phyloP scores from a whole-genome alignment of 2,888 invertebrate genomes.

The Scaptomyza cyrtandrae region DNA sequence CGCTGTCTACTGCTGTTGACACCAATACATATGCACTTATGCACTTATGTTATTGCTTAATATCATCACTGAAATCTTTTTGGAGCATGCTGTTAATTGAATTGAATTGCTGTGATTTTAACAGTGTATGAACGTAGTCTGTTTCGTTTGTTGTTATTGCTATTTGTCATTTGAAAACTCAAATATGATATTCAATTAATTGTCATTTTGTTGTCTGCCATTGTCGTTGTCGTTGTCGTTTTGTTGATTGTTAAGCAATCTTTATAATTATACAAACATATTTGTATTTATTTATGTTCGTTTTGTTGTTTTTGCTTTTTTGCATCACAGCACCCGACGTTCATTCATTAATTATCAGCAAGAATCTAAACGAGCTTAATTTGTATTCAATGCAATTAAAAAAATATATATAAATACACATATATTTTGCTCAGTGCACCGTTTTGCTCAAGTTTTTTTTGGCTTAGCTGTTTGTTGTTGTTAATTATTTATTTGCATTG shows the following conservation, averaged over 20 bases:
- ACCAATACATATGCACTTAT: not conserved
- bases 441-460: too few species aligned
- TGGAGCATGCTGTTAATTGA: not conserved
- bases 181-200: constrained; percentile 70
- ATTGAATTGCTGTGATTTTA: not conserved
- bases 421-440: too few species aligned
- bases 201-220: constrained; percentile 62
- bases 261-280: constrained; percentile 6
- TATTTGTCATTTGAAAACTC: constrained; percentile 28
- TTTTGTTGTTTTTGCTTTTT: constrained; percentile 19
- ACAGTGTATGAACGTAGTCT: constrained; percentile 11
- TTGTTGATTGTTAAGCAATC: constrained; percentile 55
- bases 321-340: too few species aligned
- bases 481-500: constrained; percentile 28
- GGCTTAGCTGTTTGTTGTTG: not conserved
- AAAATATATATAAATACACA: too few species aligned
- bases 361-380: constrained; percentile 60
- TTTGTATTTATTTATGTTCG: constrained; percentile 1
- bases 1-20: not conserved
- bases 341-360: constrained; percentile 69
- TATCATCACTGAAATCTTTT: not conserved
- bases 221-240: constrained; percentile 52
- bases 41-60: not conserved
- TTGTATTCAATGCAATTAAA: constrained; percentile 71
- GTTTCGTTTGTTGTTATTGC: constrained; percentile 16